Base-by-base conservation (phyloP, 2,113 vertebrate genomes). In the Tupaia chinensis region DNA sequence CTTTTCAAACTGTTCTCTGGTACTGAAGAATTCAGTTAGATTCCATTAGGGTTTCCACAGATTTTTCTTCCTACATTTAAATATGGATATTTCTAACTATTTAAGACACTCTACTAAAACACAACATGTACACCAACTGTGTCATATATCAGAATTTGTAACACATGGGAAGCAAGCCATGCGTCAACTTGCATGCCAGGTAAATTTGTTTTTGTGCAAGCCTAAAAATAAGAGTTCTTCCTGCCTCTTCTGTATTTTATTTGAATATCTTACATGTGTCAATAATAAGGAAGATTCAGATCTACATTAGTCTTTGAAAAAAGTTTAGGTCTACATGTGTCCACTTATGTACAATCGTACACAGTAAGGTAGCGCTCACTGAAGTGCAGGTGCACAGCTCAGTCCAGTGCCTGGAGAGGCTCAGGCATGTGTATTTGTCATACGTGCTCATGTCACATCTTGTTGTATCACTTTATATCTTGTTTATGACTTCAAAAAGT, bases 111-210 rank as follows among this genome's bases (percentile, higher is more conserved):
- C 86, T 84, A 61, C 84, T 79, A 92, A 84, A 89, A 60, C 13
- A 89, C 63, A 84, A 74, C 44, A 74, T 88, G 63, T 12, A 66
- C 12, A 23, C n/a, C 81, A 88, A 58, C 84, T 44, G 17, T 91
- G 89, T 95, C 88, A 68, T 54, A 44, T 70, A 78, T 85, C 77
- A 85, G 77, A 83, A 81, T 87, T 76, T 83, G 81, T 82, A 85
- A 63, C 78, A 91, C 63, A 29, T 76, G 58, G 79, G 86, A 89
- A 96, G 68, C 54, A 78, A 86, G 44, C 87, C 66, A 87, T 19
- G 15, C 29, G 73, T 80, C 76, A 69, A 54, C 63, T 92, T 73
- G 20, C 81, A 53, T 93, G 61, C 76, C 82, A 92, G 78, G 77
- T 94, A 78, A 92, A 68, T 82, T 17, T 90, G 63, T 7, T 69